Evolutionary conservation across 2,113 vertebrate species (phyloP), one percentile per base, ranked within the genome.

Genomic region (Pardalotus punctatus): DNA sequence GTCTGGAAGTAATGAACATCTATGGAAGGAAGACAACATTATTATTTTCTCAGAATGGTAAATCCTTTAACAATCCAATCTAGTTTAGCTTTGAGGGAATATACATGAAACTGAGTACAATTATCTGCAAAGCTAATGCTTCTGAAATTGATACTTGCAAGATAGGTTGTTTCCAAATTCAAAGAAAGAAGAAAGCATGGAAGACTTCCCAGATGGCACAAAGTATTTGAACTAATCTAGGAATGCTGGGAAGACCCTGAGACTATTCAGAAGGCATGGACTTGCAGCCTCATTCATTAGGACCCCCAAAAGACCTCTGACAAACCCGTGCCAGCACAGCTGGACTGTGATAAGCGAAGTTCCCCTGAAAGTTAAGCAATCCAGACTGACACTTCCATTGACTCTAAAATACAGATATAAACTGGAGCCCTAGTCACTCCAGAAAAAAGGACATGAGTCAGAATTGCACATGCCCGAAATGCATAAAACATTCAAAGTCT

Each of bases 271-370:
- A 88, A 76, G 42, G 67, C 12, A 27, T 48, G 17, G 88, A 72
- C 20, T 10, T 76, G 40, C n/a, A 72, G 12, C 11, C 53, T 56
- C 12, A 58, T 2, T 25, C 10, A 29, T 40, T 33, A 20, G 11
- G 17, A 10, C 0, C 1, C 19, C 7, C 19, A 24, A 54, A 82
- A 14, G 10, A 65, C 20, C 20, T 65, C 35, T 1, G 3, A 23
- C 16, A 15, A 67, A 56, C 13, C 14, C 31, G 12, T 21, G 22
- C 6, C 47, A 79, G 23, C 40, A 58, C 14, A 73, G 10, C 18
- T 57, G 45, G 62, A 42, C 33, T 80, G 13, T 16, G 9, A 22
- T 2, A 3, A 74, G n/a, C 11, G 60, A 84, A 60, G 11, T 17
- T 74, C 60, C 21, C 27, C 29, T 72, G 28, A 56, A 95, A 94